Conservation (phyloP, 2,797 vertebrate genomes). For the Picus viridis region DNA sequence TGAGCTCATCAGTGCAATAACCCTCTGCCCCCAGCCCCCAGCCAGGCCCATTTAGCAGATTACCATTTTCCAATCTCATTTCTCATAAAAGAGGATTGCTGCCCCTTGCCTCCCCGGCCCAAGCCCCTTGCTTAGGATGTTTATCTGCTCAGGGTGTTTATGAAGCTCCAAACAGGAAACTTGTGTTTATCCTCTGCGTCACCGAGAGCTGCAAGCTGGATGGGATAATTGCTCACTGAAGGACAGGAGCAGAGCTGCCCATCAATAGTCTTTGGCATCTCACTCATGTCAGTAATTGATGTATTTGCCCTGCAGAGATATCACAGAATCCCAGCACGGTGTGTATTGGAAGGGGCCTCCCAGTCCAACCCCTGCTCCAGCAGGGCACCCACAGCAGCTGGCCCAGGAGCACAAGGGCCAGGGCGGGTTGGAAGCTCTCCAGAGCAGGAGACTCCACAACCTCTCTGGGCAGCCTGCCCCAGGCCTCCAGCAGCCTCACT, state of each 20-base stretch:
- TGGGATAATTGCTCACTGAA: constrained; percentile 56
- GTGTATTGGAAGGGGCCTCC: too few species aligned
- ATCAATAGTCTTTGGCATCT: constrained; percentile 43
- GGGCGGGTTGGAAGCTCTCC: too few species aligned
- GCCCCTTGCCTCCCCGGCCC: constrained; percentile 15
- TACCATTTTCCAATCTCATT: constrained; percentile 81
- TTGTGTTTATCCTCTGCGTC: constrained; percentile 66
- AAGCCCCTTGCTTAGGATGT: constrained; percentile 33
- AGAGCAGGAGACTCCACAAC: too few species aligned
- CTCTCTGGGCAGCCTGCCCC: too few species aligned
- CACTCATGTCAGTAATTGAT: constrained; percentile 18
- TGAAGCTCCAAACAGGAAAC: constrained; percentile 60
- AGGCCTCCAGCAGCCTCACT: too few species aligned
- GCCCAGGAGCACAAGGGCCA: too few species aligned
- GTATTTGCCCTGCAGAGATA: background rate
- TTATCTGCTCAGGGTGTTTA: constrained; percentile 68
- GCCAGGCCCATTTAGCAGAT: constrained; percentile 80
- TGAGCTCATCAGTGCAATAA: constrained; percentile 77
- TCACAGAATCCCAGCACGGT: too few species aligned
- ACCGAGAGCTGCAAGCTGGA: constrained; percentile 55
- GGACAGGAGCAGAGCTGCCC: background rate
- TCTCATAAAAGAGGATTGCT: constrained; percentile 82
- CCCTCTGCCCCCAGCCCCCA: constrained; percentile 75
- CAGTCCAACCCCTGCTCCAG: too few species aligned
- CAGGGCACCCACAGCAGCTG: too few species aligned